Conservation (phyloP, 2,113 vertebrate species). For the Tringa solitaria region DNA sequence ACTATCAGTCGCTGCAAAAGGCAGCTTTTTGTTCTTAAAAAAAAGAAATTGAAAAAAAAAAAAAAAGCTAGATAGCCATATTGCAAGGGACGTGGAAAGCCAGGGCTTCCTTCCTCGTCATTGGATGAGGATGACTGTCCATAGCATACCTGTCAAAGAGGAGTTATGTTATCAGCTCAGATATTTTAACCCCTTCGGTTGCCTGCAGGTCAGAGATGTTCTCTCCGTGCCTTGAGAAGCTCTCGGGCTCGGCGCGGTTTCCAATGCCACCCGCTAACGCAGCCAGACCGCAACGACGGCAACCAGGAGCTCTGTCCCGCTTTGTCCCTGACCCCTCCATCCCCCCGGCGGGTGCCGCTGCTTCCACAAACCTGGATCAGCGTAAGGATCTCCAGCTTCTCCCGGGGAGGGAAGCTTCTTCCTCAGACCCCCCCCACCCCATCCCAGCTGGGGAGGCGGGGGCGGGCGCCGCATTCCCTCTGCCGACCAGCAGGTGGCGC, state of each 20-base stretch:
- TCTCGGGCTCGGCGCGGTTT: rapidly evolving
- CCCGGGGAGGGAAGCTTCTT: background rate
- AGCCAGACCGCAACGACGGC: background rate
- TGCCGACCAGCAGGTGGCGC: background rate
- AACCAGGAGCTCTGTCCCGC: rapidly evolving
- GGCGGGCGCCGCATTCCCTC: background rate
- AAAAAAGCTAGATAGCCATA: background rate
- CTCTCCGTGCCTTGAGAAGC: rapidly evolving
- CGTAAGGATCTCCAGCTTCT: rapidly evolving
- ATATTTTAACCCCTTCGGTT: background rate
- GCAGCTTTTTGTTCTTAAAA: background rate
- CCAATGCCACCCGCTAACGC: background rate
- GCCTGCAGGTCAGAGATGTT: background rate
- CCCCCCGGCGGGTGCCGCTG: background rate
- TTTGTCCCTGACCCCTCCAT: background rate
- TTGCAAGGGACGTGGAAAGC: background rate
- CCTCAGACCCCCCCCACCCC: too few species aligned
- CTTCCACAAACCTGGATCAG: rapidly evolving
- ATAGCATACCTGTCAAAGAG: rapidly evolving
- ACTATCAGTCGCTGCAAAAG: background rate
- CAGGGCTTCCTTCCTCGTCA: background rate
- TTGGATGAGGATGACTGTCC: background rate
- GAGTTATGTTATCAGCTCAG: background rate
- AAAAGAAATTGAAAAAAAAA: background rate
- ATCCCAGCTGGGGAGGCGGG: background rate